Base-by-base conservation (phyloP, 2,113 vertebrate species). In the Fukomys damarensis region DNA sequence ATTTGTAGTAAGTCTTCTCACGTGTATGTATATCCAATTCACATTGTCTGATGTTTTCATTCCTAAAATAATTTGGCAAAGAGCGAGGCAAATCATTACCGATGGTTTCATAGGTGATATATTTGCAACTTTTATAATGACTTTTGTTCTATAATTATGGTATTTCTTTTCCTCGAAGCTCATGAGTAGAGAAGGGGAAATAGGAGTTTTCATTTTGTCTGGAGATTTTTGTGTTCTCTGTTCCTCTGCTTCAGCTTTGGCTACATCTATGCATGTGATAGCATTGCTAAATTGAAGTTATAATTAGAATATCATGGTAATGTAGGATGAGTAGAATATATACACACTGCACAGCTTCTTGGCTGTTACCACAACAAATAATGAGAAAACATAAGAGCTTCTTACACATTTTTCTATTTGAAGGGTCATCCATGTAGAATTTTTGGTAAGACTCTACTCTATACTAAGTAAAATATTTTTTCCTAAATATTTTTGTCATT, bases 341-440 rank as follows among this genome's bases (percentile, higher is more conserved):
- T 30, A 22, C 17, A 61, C 2, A 76, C 22, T 30, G 28, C 16
- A 65, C 63, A 89, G 63, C 20, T 76, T 94, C 79, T 94, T 90
- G 90, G 89, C 89, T 81, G 95, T 97, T 96, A 88, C 93, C 89
- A 96, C 93, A 95, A 93, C 94, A 96, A 96, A 95, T 83, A 88
- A 85, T 83, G 22, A 52, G 80, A 96, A 80, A 59, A 85, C 94
- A 79, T 70, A 82, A 86, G 90, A 32, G 11, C 32, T 49, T 80
- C 30, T 89, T 68, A 85, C 0, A 7, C 28, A 95, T 79, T 90
- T 97, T 96, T 90, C 56, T 76, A 58, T 89, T 63, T 89, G 65
- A 95, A 93, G 46, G 41, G 28, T 26, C 38, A 7, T 66, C 12
- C 58, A 63, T 77, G 7, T 79, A 72, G 76, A 87, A 65, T 86